A percentile compares a stretch with the other conserved stretches of the same genome.
Conservation (phyloP, 2,888 invertebrate genomes). For the Erebia epiphron region DNA sequence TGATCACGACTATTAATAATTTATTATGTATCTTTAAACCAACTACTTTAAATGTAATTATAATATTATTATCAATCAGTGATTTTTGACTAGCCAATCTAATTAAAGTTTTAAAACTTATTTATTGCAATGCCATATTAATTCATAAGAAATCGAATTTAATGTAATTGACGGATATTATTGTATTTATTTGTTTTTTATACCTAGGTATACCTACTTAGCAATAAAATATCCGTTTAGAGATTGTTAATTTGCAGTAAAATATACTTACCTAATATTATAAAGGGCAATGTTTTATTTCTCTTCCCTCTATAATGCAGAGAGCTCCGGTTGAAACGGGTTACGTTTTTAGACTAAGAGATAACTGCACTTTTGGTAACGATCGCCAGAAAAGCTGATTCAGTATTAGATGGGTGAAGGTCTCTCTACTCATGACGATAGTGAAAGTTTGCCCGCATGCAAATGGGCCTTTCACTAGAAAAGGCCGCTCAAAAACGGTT, state of each 20-base stretch:
- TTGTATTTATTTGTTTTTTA: slow-evolving; percentile 42
- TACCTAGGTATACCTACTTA: slow-evolving; percentile 19
- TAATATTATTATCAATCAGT: too few relatives aligned
- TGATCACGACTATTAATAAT: background rate
- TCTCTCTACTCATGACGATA: too few relatives aligned
- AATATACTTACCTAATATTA: background rate
- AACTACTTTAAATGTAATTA: background rate
- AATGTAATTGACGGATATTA: slow-evolving; percentile 19
- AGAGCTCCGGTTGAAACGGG: too few relatives aligned
- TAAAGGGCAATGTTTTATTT: background rate
- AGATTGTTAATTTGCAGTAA: slow-evolving; percentile 32
- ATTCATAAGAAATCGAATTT: slow-evolving; percentile 36
- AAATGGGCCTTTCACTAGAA: too few relatives aligned
- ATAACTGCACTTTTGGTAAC: too few relatives aligned
- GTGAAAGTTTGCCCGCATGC: too few relatives aligned
- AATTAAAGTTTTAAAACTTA: background rate
- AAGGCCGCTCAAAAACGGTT: too few relatives aligned
- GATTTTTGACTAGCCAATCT: too few relatives aligned
- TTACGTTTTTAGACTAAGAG: too few relatives aligned
- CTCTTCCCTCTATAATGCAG: too few relatives aligned
- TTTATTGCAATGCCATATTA: slow-evolving; percentile 44
- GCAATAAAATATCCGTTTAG: slow-evolving; percentile 14
- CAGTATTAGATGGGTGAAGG: too few relatives aligned
- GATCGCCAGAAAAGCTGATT: too few relatives aligned
- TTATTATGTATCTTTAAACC: background rate